Percentiles rank a stretch among this genome's conserved stretches.
Conservation (phyloP, 2,888 invertebrate species). For the Luperina nickerlii region DNA sequence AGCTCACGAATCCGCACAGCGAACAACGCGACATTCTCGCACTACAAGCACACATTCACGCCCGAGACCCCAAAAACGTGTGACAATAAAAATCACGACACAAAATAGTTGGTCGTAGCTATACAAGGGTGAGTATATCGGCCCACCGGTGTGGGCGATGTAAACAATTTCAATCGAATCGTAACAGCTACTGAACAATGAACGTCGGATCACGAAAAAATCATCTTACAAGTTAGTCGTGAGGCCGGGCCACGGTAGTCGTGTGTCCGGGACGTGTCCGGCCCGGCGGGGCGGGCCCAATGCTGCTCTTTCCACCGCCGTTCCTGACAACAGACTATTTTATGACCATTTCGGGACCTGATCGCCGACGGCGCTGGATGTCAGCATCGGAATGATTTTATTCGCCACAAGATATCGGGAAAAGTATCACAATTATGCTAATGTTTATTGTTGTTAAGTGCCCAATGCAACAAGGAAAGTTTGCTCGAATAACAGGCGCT, state of each 20-base stretch:
- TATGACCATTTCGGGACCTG: conserved; percentile 63
- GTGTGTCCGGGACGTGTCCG: conserved; percentile 71
- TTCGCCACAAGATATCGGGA: conserved; percentile 38
- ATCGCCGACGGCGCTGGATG: conserved; percentile 58
- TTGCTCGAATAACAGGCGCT: background rate
- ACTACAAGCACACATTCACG: conserved; percentile 20
- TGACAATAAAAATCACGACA: conserved; percentile 64
- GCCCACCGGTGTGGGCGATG: conserved; percentile 75
- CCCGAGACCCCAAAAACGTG: conserved; percentile 55
- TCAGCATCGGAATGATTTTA: conserved; percentile 58
- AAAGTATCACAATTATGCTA: conserved; percentile 43
- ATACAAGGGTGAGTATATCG: conserved; percentile 60
- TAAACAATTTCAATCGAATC: conserved; percentile 87
- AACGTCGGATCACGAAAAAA: conserved; percentile 89
- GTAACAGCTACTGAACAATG: conserved; percentile 89
- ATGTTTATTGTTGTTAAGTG: conserved; percentile 29
- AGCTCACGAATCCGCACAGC: conserved; percentile 24
- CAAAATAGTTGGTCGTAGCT: conserved; percentile 18
- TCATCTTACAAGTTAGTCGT: conserved; percentile 88
- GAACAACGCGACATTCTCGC: conserved; percentile 4
- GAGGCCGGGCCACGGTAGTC: conserved; percentile 84
- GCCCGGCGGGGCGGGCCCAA: conserved; percentile 49
- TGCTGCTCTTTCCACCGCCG: conserved; percentile 59
- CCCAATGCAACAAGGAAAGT: background rate
- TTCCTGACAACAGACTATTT: conserved; percentile 60